Evolutionary conservation across 2,113 vertebrate genomes (phyloP), one percentile per base, ranked within the genome.

Genomic region (Excalfactoria chinensis): DNA sequence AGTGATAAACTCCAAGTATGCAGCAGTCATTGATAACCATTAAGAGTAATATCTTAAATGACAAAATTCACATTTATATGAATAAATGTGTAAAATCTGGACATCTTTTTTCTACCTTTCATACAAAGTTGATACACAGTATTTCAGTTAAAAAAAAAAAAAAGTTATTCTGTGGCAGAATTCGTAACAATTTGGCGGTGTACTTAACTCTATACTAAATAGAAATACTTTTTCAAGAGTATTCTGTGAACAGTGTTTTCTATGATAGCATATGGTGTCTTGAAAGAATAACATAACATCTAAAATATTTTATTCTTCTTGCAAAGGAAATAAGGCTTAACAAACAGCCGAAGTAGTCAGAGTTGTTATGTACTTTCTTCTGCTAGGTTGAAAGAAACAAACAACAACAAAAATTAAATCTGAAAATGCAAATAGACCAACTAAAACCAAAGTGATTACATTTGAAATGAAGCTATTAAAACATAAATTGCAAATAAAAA

Each of bases 1-100:
- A 90, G 32, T 41, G n/a, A 69, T 48, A 58, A 88, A 83, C 40
- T 76, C 41, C 41, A 41, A 41, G 9, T 60, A 69, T 85, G 28
- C 2, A 1, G 30, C 0, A 0, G 13, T 80, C 37, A 58, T 67
- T 68, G 46, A 41, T 7, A 81, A 11, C 19, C 89, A 28, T 34
- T 56, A 73, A 43, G 35, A 70, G 20, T 44, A 60, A 46, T 58
- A 40, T 66, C 68, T 92, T 80, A 41, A 56, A 19, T 73, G 56
- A 70, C 5, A 62, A 9, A 19, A 80, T 22, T 13, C 2, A 1
- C 35, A 40, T 73, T 64, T n/a, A 19, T 58, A 67, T 48, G 6
- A 56, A 46, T 11, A 48, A 62, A 48, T 1, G 2, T 40, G 34
- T 62, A 90, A 90, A 77, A 72, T 41, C 26, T 44, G 69, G 41